Evolutionary conservation across 2,113 vertebrate genomes (phyloP), one percentile per base, ranked within the genome.

Genomic region (Tragelaphus imberbis): DNA sequence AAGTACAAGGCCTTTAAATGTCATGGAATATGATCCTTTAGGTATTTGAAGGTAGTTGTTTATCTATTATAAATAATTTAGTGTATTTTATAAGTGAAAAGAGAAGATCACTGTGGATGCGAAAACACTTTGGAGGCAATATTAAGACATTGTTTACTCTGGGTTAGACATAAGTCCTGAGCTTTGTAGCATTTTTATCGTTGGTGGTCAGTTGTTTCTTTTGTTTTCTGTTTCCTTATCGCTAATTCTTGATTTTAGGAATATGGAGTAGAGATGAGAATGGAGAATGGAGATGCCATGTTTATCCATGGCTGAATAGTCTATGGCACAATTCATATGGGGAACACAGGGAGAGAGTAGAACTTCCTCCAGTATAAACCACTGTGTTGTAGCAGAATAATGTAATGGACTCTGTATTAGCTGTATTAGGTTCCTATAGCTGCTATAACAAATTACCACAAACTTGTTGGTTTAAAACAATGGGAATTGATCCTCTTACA

Each of bases 31-130:
- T 53, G 28, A 89, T 84, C 87, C n/a, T 77, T 88, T 33, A 56
- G 40, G 40, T 90, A 61, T 92, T 97, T 88, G 95, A 92, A 92
- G 84, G 21, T 19, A 51, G 49, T 61, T 84, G 21, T 56, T 85
- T 80, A n/a, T 77, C 40, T 81, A 81, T 77, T 96, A 65, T 68
- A 65, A 53, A 63, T 94, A 92, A 81, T 93, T 97, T 80, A 87
- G 40, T 89, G 30, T 90, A 49, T 92, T 88, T 27, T 68, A 17
- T 77, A 94, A 85, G 40, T 88, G 19, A 87, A 95, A 94, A 84
- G 13, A 84, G 63, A 91, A 88, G 47, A 44, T 82, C 59, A 82
- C 51, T 12, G 0, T 80, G 44, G 28, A 53, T 47, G 47, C 28
- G 33, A 91, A 96, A 95, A 47, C 15, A 44, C 81, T 94, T 94